Evolutionary conservation across 2,888 invertebrate genomes (phyloP).

Genomic region (Hirudinaria manillensis): DNA sequence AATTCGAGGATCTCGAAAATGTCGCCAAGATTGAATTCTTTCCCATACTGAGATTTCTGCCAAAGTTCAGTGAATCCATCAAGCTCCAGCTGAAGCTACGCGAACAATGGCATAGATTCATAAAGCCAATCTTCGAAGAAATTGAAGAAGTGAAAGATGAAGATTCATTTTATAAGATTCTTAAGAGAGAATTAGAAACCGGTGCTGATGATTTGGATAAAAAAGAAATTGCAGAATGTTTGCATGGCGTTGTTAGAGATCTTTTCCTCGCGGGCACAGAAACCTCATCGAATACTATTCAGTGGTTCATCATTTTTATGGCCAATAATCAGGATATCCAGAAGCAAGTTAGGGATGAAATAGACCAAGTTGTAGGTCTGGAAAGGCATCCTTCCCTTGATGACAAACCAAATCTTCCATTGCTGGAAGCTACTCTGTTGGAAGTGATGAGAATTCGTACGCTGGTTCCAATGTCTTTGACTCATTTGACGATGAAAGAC

Average conservation of each 20-base stretch:
- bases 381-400: slow-evolving; percentile 38
- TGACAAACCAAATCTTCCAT: slow-evolving; percentile 42
- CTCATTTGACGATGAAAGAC: slow-evolving; percentile 44
- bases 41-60: slow-evolving; percentile 23
- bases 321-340: slow-evolving; percentile 45
- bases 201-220: background rate
- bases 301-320: slow-evolving; percentile 47
- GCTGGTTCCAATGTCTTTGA: slow-evolving; percentile 47
- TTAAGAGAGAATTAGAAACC: background rate
- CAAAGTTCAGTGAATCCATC: background rate
- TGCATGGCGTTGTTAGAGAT: slow-evolving; percentile 3
- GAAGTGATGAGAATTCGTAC: slow-evolving; percentile 45
- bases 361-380: slow-evolving; percentile 33
- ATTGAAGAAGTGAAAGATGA: background rate
- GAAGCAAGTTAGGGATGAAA: slow-evolving; percentile 44
- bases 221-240: background rate
- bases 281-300: slow-evolving; percentile 46
- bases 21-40: slow-evolving; percentile 8
- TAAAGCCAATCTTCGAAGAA: slow-evolving; percentile 1
- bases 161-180: slow-evolving; percentile 13
- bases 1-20: background rate
- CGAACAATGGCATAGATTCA: background rate
- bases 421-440: slow-evolving; percentile 44
- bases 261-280: slow-evolving; percentile 45
- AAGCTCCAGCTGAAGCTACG: background rate